Base-by-base conservation (phyloP, 2,888 invertebrate species). In the Lysandra coridon region DNA sequence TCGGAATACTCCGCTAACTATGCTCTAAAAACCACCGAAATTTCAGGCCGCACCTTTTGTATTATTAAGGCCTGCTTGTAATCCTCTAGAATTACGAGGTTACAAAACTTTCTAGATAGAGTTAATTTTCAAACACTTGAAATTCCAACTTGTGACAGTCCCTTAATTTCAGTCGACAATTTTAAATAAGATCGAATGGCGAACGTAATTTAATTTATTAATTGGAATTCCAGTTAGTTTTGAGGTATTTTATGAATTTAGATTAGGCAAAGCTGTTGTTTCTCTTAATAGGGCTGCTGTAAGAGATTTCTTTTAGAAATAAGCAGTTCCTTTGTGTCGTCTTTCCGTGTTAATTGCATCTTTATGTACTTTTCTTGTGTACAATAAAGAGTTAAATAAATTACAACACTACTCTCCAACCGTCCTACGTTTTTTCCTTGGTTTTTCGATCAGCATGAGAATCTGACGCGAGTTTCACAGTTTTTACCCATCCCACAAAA, bases 1-100 rank as follows among this genome's bases (percentile, higher is more conserved):
- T 69, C 69, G 14, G 14, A 69, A 17, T 69, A 37, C 37, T 69
- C 6, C 69, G 33, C 37, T 14, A 69, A 69, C 69, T 69, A 69
- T 37, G 69, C 33, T 69, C 69, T 37, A 37, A 17, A 69, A 69
- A 33, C 69, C 69, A 33, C 69, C 17, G 69, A 33, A 69, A 69
- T 69, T 69, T 69, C 69, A 37, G 33, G 33, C 30, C 69, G 69
- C 69, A 69, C 69, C 69, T 69, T 69, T 69, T 37, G 33, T 69
- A 33, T 17, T 69, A 37, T 17, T 69, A 5, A 37, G 69, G 69
- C 33, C 33, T 23, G 64, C 33, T 37, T 69, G 69, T 69, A 69
- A 69, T 69, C 33, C 69, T 33, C 69, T 33, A 69, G 69, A 69
- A 69, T 69, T 69, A 69, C 69, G 69, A 33, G 64, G 33, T 69